Evolutionary conservation across 2,113 vertebrate species (phyloP), one percentile per base, ranked within the genome.

Genomic region (Callaeas wilsoni): DNA sequence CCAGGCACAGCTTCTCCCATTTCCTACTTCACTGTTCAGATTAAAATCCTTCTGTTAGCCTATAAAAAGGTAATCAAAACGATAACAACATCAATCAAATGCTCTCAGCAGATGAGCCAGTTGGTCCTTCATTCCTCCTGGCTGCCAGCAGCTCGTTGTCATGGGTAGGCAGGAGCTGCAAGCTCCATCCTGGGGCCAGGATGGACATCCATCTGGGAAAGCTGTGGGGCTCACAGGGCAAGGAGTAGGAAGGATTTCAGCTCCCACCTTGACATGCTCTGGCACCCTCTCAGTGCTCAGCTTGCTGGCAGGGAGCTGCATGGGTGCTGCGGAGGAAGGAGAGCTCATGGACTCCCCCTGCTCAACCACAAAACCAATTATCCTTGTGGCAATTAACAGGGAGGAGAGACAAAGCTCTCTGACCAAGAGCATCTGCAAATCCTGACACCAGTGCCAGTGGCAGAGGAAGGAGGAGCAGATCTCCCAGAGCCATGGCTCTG

Each of bases 11-110:
- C 78, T 91, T 87, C 70, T 82, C 69, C 74, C 16, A 62, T 52
- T 84, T 79, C 59, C 83, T 70, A 39, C 64, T 84, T 84, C 56
- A n/a, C 57, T 78, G 64, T n/a, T 56, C 70, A 84, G 70, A 93
- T 89, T 75, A 92, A 94, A 94, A 75, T 53, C 91, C 87, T 89
- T 53, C 70, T 73, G 78, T 19, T 47, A 74, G 55, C 84, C 84
- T 65, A 57, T 57, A 62, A 87, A 94, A 76, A 62, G n/a, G 74
- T 64, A 82, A 92, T 60, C 27, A 90, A 76, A 94, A 67, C 0
- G 5, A 47, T 57, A 91, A 84, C 64, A 68, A 50, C 68, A 81
- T 67, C 87, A 68, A 82, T 16, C 71, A 23, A 93, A 91, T 0
- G 8, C 46, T 57, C 70, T 87, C 84, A 57, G 63, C 74, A 86